A percentile compares a stretch with the other conserved stretches of the same genome.
Evolutionary conservation across 2,113 vertebrate genomes (phyloP).

Genomic region (Tor tambroides): DNA sequence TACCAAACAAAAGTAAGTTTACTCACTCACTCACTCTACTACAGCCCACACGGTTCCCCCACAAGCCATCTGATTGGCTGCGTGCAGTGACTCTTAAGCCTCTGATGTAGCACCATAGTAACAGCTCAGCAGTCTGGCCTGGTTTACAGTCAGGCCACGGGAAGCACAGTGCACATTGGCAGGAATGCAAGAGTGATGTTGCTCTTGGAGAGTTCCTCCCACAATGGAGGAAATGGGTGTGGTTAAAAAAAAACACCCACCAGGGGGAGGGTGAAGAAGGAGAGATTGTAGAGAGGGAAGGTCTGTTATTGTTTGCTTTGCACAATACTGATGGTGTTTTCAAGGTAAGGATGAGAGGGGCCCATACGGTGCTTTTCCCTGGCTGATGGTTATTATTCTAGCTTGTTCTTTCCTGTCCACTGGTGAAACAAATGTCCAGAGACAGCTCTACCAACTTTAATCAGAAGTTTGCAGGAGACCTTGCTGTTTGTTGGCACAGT

Average conservation of each 20-base stretch:
- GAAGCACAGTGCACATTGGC: conserved; percentile 56
- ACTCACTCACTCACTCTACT: conserved; percentile 24
- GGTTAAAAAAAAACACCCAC: conserved; percentile 60
- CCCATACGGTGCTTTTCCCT: not conserved
- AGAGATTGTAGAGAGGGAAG: not conserved
- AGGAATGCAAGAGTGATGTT: conserved; percentile 49
- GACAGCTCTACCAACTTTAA: not conserved
- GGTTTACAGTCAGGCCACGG: conserved; percentile 46
- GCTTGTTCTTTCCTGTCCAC: not conserved
- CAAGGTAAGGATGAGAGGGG: conserved; percentile 6
- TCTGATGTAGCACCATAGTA: conserved; percentile 47
- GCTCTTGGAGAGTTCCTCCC: conserved; percentile 49
- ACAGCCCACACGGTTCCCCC: conserved; percentile 48
- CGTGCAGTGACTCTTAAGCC: conserved; percentile 15
- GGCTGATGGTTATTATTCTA: not conserved
- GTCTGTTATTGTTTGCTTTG: conserved; percentile 11
- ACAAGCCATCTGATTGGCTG: conserved; percentile 55
- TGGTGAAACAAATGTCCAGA: not conserved
- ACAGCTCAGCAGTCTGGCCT: conserved; percentile 47
- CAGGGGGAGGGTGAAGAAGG: conserved; percentile 33
- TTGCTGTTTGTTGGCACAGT: not conserved
- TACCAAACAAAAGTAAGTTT: conserved; percentile 24
- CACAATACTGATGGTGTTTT: conserved; percentile 21
- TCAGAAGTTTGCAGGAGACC: conserved; percentile 12
- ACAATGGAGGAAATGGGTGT: conserved; percentile 62